Percentiles rank a stretch among this genome's conserved stretches.
These are phyloP conservation scores for Anas platyrhynchos DNA, from an alignment of 2,113 vertebrate genomes.

Conservation along the genomic window DNA sequence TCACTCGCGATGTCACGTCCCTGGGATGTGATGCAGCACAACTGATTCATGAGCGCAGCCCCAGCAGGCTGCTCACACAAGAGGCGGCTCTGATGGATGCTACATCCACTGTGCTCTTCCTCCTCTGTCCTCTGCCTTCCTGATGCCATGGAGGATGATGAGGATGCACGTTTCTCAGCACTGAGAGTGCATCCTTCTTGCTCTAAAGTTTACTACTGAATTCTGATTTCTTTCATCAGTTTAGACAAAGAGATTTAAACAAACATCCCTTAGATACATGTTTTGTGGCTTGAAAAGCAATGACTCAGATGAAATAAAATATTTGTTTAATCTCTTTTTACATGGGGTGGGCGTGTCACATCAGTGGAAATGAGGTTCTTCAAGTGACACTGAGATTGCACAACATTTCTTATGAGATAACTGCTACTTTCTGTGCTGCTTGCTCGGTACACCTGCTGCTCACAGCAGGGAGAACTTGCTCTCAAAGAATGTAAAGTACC, in stretches of 20 bases:
- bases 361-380: slow-evolving; percentile 5
- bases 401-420: not conserved
- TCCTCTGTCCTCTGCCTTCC: not conserved
- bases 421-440: not conserved
- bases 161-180: not conserved
- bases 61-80: fast-evolving
- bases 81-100: not conserved
- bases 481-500: slow-evolving; percentile 1
- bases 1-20: not conserved
- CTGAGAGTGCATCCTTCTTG: not conserved
- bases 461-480: not conserved
- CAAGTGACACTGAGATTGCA: not conserved
- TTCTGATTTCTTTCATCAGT: not conserved
- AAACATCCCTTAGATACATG: fast-evolving
- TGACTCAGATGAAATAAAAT: slow-evolving; percentile 20
- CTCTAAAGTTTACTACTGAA: not conserved
- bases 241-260: not conserved
- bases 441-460: not conserved
- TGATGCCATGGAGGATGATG: fast-evolving
- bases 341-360: not conserved
- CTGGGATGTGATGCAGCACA: not conserved
- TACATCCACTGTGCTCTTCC: fast-evolving
- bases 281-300: not conserved
- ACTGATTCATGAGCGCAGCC: not conserved
- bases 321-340: slow-evolving; percentile 56